Conservation (phyloP, 2,113 vertebrate species). For the Pelobates fuscus region DNA sequence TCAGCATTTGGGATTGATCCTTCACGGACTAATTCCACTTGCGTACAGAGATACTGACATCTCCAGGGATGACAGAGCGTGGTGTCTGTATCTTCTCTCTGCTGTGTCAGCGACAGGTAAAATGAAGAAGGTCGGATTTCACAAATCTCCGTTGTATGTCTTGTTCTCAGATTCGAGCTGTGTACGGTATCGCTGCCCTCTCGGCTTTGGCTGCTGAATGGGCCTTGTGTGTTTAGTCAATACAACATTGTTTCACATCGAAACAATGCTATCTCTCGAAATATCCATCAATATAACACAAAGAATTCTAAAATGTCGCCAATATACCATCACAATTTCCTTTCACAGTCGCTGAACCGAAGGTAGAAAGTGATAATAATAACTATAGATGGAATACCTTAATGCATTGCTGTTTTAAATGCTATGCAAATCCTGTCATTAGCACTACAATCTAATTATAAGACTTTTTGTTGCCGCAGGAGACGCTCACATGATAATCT, state of each 20-base stretch:
- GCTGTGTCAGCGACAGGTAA: constrained; percentile 28
- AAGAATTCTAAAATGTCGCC: too few species aligned
- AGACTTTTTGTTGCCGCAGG: not conserved
- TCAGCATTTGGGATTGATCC: constrained; percentile 7
- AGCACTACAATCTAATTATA: not conserved
- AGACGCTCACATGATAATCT: not conserved
- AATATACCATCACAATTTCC: not conserved
- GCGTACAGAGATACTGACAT: not conserved
- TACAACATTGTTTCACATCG: not conserved
- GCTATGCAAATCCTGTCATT: not conserved
- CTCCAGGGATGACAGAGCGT: not conserved
- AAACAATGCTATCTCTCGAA: not conserved
- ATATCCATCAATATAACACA: too few species aligned
- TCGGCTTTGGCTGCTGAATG: not conserved
- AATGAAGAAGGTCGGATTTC: not conserved
- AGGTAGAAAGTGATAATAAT: not conserved
- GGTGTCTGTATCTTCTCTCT: not conserved
- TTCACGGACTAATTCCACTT: not conserved
- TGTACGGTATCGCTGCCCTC: not conserved
- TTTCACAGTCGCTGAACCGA: not conserved
- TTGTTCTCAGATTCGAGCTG: not conserved
- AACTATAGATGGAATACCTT: not conserved
- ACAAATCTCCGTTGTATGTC: not conserved
- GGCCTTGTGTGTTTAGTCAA: not conserved
- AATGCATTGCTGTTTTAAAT: not conserved